Base-by-base conservation (phyloP, 1,140 invertebrate species). In the Odontomachus brunneus region DNA sequence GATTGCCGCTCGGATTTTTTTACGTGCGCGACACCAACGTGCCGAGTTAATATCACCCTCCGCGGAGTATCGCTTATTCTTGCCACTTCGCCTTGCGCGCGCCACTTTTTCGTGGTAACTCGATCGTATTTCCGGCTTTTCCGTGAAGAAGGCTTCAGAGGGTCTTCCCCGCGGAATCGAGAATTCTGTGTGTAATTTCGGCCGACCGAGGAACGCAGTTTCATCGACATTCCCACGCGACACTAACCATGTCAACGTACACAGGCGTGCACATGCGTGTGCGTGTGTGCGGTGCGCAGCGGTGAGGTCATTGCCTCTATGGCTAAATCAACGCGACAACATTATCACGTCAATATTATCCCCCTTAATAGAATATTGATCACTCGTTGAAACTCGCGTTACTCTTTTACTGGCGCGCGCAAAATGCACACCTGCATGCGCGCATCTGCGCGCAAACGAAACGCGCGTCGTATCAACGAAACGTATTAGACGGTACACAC, bases 401-500 rank as follows among this genome's bases (percentile, higher is more conserved):
- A 48, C 17, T n/a, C 9, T 74, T 51, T 38, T 24, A 5, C 53
- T 7, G 38, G 38, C 38, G n/a, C 15, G 17, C 24, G 15, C 38
- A 9, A 33, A n/a, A n/a, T n/a, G n/a, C n/a, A 33, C 29, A 33
- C 5, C 15, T 26, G 24, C n/a, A 1, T 17, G 17, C n/a, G 17
- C 9, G 29, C 12, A 57, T 11, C 22, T 29, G 19, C 26, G 19
- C n/a, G 24, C 57, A 60, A n/a, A 62, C 62, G 74, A 76, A 29
- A 2, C 26, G 51, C 11, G n/a, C 24, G 22, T n/a, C n/a, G 59
- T 84, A 60, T 87, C 53, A 59, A 66, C 65, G 82, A 60, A 76
- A 87, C 26, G 22, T 82, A 88, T 84, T 87, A 76, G 66, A 12
- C n/a, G 9, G 48, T 82, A 67, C 53, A 84, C 76, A 49, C 55